Conservation (phyloP, 1,140 invertebrate species). For the Heliconius hewitsoni region DNA sequence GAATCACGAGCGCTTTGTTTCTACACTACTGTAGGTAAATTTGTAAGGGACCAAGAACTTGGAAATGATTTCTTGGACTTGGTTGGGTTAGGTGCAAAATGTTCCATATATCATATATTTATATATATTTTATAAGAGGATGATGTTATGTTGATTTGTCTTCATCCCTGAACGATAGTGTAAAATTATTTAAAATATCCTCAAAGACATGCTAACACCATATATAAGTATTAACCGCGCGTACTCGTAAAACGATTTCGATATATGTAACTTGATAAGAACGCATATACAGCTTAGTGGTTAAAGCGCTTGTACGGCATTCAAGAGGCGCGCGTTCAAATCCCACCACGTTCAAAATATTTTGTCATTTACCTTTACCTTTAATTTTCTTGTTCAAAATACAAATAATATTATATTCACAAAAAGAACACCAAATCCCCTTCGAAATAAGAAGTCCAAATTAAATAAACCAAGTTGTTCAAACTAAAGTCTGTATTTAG, state of each 20-base stretch:
- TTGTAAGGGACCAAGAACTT: constrained; percentile 37
- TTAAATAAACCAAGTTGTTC: constrained; percentile 32
- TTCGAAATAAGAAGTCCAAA: constrained; percentile 39
- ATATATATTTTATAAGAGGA: not conserved
- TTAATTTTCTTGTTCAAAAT: not conserved
- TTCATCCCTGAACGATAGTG: too few relatives aligned
- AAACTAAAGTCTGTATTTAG: constrained; percentile 32
- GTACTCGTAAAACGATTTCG: too few relatives aligned
- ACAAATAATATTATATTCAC: not conserved
- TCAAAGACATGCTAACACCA: too few relatives aligned
- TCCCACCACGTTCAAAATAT: too few relatives aligned
- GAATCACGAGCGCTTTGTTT: constrained; percentile 75
- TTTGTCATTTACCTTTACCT: too few relatives aligned
- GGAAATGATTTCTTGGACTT: constrained; percentile 18
- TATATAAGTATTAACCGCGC: too few relatives aligned
- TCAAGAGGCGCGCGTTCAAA: too few relatives aligned
- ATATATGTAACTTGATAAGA: too few relatives aligned
- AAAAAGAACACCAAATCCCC: constrained; percentile 12
- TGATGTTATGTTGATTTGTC: not conserved
- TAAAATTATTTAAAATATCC: too few relatives aligned
- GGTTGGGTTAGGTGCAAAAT: constrained; percentile 14
- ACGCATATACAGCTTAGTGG: too few relatives aligned
- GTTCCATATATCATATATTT: not conserved
- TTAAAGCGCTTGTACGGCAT: too few relatives aligned
- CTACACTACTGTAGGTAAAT: constrained; percentile 56